These are phyloP conservation scores for Pectinophora gossypiella DNA, from an alignment of 1,140 invertebrate species.

Conservation along the genomic window DNA sequence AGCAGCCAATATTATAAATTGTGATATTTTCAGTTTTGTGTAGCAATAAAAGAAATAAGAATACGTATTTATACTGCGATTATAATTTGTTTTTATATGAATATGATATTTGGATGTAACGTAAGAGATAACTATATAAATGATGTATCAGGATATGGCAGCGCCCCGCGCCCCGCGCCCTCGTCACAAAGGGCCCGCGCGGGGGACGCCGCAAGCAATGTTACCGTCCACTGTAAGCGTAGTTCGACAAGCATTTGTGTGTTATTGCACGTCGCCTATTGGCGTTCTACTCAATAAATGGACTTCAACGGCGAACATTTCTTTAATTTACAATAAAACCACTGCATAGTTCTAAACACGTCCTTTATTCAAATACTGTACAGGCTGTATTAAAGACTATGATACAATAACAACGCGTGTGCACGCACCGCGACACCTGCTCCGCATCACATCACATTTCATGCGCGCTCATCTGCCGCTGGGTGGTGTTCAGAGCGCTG, in stretches of 20 bases:
- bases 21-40: background rate
- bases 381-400: slow-evolving; percentile 50
- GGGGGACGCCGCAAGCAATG: slow-evolving; percentile 6
- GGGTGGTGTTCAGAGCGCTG: no score
- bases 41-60: no score
- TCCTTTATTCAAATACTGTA: slow-evolving; percentile 68
- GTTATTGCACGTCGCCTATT: slow-evolving; percentile 21
- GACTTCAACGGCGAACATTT: slow-evolving; percentile 6
- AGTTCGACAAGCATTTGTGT: slow-evolving; percentile 1
- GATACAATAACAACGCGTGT: slow-evolving; percentile 42
- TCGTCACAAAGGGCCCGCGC: no score
- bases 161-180: no score
- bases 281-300: slow-evolving; percentile 38
- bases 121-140: no score
- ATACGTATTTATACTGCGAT: no score
- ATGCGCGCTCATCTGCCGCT: background rate
- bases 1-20: background rate
- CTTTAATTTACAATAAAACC: slow-evolving; percentile 23
- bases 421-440: background rate
- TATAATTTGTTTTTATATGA: no score
- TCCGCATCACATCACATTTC: background rate
- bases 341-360: slow-evolving; percentile 50
- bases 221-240: slow-evolving; percentile 16
- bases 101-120: no score
- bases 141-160: no score